Percentiles rank a stretch among this genome's conserved stretches.
Evolutionary conservation across 1,140 invertebrate genomes (phyloP).

Genomic region (Scaptomyza montana): DNA sequence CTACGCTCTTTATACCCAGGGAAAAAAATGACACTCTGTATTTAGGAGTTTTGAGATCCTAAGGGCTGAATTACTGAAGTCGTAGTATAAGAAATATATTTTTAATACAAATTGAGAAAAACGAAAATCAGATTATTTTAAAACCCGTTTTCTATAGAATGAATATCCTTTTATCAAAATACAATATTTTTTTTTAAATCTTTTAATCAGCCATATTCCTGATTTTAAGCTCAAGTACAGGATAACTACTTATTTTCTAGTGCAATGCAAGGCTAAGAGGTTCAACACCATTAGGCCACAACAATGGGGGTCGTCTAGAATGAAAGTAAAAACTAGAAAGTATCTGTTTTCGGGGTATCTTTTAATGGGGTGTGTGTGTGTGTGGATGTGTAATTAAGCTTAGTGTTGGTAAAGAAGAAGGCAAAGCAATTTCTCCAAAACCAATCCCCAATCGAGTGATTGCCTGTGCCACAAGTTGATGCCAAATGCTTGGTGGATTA

Average conservation of each 20-base stretch:
- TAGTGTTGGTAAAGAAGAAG: slow-evolving; percentile 12
- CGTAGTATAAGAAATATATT: too few relatives aligned
- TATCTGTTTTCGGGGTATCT: neutral
- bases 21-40: neutral
- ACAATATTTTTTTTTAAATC: too few relatives aligned
- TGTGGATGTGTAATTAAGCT: slow-evolving; percentile 26
- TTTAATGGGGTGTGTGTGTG: neutral
- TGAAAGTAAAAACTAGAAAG: slow-evolving; percentile 15
- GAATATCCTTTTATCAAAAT: too few relatives aligned
- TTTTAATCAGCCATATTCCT: too few relatives aligned
- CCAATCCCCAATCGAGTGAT: slow-evolving; percentile 35
- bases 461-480: slow-evolving; percentile 24
- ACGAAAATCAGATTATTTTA: too few relatives aligned
- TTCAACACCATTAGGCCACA: slow-evolving; percentile 43
- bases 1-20: neutral
- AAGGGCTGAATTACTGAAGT: too few relatives aligned
- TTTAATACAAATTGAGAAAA: too few relatives aligned
- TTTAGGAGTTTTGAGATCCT: too few relatives aligned
- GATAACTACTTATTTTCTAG: neutral
- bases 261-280: slow-evolving; percentile 49
- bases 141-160: too few relatives aligned
- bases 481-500: slow-evolving; percentile 26
- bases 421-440: neutral
- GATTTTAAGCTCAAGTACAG: too few relatives aligned
- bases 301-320: neutral